phyloP scores from a whole-genome alignment of 2,797 vertebrate genomes.

The Thaleichthys pacificus region DNA sequence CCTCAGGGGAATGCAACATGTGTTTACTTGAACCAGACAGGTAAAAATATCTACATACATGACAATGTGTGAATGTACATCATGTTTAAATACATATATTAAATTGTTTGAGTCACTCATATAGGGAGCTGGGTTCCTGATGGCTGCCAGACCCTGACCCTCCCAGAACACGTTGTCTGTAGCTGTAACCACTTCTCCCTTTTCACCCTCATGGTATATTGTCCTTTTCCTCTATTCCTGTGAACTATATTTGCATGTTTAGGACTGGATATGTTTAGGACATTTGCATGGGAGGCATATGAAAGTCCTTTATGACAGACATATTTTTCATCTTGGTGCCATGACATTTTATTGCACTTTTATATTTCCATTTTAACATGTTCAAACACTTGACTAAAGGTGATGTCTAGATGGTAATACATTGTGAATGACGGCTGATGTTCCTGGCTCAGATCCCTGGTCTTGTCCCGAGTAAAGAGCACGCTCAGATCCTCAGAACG shows the following conservation, averaged over 20 bases:
- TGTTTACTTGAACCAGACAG: slow-evolving; percentile 7
- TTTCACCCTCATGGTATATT: slow-evolving; percentile 10
- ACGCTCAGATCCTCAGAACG: background rate
- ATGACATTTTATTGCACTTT: background rate
- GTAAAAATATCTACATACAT: background rate
- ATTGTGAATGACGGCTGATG: background rate
- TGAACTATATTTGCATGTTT: background rate
- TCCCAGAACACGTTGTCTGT: background rate
- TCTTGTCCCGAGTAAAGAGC: background rate
- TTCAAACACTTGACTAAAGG: background rate
- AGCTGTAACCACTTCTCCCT: slow-evolving; percentile 16
- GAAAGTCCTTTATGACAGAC: no score
- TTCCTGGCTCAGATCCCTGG: background rate
- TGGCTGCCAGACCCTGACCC: slow-evolving; percentile 4
- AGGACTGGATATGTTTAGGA: background rate
- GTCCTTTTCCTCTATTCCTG: background rate
- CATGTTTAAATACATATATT: background rate
- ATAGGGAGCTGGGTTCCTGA: slow-evolving; percentile 5
- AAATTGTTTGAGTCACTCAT: background rate
- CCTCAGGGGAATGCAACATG: background rate
- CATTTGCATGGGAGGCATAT: background rate
- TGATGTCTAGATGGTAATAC: background rate
- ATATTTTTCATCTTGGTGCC: background rate
- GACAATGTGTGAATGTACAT: background rate
- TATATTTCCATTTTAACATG: background rate